phyloP scores from a whole-genome alignment of 2,797 vertebrate species.

The Schizothorax lantsangensis region DNA sequence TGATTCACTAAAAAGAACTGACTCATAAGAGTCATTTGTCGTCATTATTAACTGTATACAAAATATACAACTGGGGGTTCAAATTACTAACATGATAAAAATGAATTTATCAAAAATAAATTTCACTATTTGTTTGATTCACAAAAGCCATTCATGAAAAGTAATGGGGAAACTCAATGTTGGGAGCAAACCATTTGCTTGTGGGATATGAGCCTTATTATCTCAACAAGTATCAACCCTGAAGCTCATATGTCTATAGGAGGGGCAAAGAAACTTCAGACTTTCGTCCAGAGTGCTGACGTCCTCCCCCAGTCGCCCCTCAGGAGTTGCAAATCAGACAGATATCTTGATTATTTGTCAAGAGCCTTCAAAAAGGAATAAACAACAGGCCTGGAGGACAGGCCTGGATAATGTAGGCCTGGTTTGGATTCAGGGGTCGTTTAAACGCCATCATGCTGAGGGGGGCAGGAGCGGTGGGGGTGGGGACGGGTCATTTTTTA shows the following conservation, averaged over 20 bases:
- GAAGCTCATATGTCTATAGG: constrained; percentile 56
- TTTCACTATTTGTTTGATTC: not conserved
- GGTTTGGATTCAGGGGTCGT: constrained; percentile 56
- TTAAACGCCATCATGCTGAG: constrained; percentile 27
- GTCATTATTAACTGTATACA: not conserved
- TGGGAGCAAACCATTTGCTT: constrained; percentile 22
- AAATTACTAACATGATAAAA: not conserved
- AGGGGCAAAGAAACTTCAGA: constrained; percentile 48
- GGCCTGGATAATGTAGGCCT: constrained; percentile 45
- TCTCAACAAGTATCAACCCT: constrained; percentile 59
- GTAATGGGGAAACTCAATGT: not conserved
- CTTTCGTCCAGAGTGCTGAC: constrained; percentile 28
- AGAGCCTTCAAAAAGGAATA: constrained; percentile 61
- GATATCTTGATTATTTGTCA: constrained; percentile 64
- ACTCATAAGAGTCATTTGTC: not conserved
- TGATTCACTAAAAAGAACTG: not conserved
- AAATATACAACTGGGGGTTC: not conserved
- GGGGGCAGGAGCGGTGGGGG: not conserved
- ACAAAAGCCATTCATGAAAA: not conserved
- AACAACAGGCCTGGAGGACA: constrained; percentile 56
- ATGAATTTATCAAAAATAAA: not conserved
- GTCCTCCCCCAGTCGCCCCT: constrained; percentile 27
- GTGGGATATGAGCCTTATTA: constrained; percentile 48
- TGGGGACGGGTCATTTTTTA: not conserved
- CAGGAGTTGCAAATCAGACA: constrained; percentile 62